A percentile compares a stretch with the other conserved stretches of the same genome.
These are phyloP conservation scores for Pachypeltis micranthus DNA, from an alignment of 1,140 invertebrate species.

Conservation along the genomic window DNA sequence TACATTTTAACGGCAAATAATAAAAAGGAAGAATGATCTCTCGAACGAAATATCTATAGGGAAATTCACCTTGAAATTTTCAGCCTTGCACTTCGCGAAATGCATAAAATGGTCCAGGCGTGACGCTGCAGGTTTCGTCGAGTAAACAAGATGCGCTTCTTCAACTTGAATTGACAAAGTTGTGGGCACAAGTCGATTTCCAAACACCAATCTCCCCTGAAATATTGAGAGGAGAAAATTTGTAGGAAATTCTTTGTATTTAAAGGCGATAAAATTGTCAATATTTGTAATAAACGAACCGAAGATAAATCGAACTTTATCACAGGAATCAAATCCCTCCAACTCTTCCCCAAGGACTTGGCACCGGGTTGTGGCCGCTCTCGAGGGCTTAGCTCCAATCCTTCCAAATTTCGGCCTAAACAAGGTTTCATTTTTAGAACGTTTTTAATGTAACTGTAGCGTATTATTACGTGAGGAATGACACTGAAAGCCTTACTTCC, in stretches of 20 bases:
- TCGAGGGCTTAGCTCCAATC: conserved; percentile 21
- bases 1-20: not conserved
- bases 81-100: conserved; percentile 84
- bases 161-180: conserved; percentile 86
- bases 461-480: not conserved
- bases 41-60: not conserved
- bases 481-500: not conserved
- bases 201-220: conserved; percentile 84
- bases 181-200: conserved; percentile 88
- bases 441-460: not conserved
- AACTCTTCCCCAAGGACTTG: conserved; percentile 52
- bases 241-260: not conserved
- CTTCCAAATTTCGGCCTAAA: conserved; percentile 12
- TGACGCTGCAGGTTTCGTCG: conserved; percentile 86
- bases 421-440: not conserved
- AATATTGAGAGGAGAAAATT: conserved; percentile 27
- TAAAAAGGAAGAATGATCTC: not conserved
- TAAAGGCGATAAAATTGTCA: not conserved
- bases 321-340: conserved; percentile 92
- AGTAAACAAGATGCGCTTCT: conserved; percentile 89
- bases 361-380: conserved; percentile 25
- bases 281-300: conserved; percentile 37
- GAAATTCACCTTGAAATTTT: conserved; percentile 67
- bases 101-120: conserved; percentile 93
- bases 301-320: conserved; percentile 89